Evolutionary conservation across 2,797 vertebrate species (phyloP).

Genomic region (Sebastes miniatus): DNA sequence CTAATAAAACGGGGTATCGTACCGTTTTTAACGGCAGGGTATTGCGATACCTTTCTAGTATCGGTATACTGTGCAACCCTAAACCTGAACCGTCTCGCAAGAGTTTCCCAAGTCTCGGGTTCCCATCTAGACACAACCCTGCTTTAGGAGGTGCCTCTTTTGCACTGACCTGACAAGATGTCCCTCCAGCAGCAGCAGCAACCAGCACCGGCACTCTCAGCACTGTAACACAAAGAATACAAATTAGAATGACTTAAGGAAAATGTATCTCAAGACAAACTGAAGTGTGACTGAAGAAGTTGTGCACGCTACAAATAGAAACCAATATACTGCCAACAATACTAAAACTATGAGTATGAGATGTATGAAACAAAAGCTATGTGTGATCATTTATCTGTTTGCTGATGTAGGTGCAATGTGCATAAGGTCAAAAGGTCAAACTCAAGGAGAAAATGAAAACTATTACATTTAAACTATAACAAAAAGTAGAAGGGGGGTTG

Average conservation of each 20-base stretch:
- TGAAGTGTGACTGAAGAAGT: not conserved
- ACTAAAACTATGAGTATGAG: not conserved
- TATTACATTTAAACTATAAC: too few species aligned
- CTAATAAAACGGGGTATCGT: too few species aligned
- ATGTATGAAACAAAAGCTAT: not conserved
- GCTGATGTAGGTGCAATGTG: accelerated
- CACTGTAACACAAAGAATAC: not conserved
- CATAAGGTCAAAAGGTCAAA: not conserved
- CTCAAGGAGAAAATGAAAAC: not conserved
- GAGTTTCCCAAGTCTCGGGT: too few species aligned
- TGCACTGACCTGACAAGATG: not conserved
- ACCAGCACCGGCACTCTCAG: not conserved
- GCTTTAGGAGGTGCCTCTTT: not conserved
- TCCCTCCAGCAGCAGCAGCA: not conserved
- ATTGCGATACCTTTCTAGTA: too few species aligned
- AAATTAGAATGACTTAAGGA: not conserved
- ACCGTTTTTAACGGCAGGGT: too few species aligned
- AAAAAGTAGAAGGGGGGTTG: too few species aligned
- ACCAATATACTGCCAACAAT: not conserved
- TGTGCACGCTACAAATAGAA: not conserved
- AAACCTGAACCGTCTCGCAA: too few species aligned
- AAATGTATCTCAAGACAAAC: not conserved
- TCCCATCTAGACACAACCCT: too few species aligned
- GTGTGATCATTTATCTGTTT: not conserved
- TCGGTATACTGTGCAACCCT: too few species aligned